phyloP scores from a whole-genome alignment of 2,113 vertebrate genomes.

The Ginglymostoma cirratum region DNA sequence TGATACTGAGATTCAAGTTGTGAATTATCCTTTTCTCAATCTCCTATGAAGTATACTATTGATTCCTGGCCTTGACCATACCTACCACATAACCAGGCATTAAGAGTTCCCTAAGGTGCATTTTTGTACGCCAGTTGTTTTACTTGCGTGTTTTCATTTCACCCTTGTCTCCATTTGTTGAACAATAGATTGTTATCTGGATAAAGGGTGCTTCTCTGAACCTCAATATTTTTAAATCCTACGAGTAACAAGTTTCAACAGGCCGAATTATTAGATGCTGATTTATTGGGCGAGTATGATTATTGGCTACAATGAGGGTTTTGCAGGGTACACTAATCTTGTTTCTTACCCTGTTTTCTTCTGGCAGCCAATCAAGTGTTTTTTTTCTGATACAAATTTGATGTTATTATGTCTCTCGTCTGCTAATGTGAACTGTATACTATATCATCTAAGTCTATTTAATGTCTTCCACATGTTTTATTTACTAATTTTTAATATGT shows the following conservation, averaged over 20 bases:
- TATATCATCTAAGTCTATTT: background rate
- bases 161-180: background rate
- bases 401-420: background rate
- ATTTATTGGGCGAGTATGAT: background rate
- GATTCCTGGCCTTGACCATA: background rate
- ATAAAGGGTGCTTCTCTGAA: background rate
- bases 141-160: background rate
- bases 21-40: too few relatives aligned
- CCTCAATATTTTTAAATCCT: background rate
- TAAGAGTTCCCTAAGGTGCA: background rate
- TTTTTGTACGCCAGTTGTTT: background rate
- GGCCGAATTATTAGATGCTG: background rate
- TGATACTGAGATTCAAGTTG: background rate
- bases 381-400: background rate
- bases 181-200: background rate
- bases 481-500: constrained; percentile 25
- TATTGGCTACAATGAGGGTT: background rate
- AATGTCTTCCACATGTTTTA: constrained; percentile 30
- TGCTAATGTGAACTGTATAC: background rate
- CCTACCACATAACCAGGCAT: background rate
- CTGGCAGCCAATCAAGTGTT: background rate
- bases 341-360: background rate
- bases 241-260: background rate
- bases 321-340: background rate
- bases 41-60: background rate